phyloP scores from a whole-genome alignment of 2,888 invertebrate genomes.

The Hirudinaria manillensis region DNA sequence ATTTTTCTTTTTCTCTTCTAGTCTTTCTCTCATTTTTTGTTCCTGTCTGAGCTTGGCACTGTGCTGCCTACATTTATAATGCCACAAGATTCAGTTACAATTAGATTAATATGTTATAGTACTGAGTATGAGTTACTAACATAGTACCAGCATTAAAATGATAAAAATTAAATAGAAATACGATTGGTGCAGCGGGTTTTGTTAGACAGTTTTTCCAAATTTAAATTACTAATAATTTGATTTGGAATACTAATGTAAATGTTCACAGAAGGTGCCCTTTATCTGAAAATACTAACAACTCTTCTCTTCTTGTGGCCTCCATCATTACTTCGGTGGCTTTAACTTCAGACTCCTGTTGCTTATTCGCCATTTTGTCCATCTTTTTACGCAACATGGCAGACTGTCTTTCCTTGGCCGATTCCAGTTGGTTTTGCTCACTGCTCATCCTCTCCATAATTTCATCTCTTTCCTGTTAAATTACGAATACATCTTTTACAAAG shows the following conservation, averaged over 20 bases:
- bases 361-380: slow-evolving; percentile 25
- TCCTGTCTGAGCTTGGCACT: slow-evolving; percentile 9
- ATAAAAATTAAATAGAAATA: too few relatives aligned
- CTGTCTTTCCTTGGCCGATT: slow-evolving; percentile 21
- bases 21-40: slow-evolving; percentile 15
- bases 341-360: slow-evolving; percentile 22
- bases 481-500: not conserved
- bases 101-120: not conserved
- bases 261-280: too few relatives aligned
- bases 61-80: not conserved
- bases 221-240: too few relatives aligned
- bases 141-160: too few relatives aligned
- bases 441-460: slow-evolving; percentile 27
- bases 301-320: slow-evolving; percentile 17
- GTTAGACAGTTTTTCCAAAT: too few relatives aligned
- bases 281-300: slow-evolving; percentile 23
- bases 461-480: slow-evolving; percentile 24
- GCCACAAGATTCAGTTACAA: not conserved
- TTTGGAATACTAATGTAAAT: too few relatives aligned
- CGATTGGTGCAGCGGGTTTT: too few relatives aligned
- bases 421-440: slow-evolving; percentile 22
- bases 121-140: not conserved
- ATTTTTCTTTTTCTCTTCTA: slow-evolving; percentile 8
- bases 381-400: slow-evolving; percentile 20
- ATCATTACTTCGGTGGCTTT: slow-evolving; percentile 23